Evolutionary conservation across 2,888 invertebrate genomes (phyloP).

Genomic region (Octodonta nipae): DNA sequence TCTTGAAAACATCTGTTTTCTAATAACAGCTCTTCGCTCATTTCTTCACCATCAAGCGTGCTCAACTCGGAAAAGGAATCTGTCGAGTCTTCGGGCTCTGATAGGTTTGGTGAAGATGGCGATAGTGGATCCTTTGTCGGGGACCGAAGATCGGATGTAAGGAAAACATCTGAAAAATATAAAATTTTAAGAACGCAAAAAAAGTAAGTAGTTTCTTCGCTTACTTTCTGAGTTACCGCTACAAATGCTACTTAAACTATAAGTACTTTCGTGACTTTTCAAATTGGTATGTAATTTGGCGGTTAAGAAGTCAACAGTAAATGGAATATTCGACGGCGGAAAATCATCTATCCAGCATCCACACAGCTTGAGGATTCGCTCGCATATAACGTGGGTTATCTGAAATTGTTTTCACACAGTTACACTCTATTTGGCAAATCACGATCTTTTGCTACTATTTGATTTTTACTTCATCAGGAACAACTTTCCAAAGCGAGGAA

Average conservation of each 20-base stretch:
- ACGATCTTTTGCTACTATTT: too few relatives aligned
- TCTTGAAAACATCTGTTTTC: constrained; percentile 44
- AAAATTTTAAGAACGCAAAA: neutral
- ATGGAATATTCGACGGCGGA: constrained; percentile 41
- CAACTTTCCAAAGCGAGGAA: too few relatives aligned
- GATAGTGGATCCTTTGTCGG: constrained; percentile 21
- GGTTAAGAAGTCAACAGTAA: constrained; percentile 44
- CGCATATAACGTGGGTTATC: constrained; percentile 67
- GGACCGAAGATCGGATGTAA: constrained; percentile 20
- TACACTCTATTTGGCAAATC: too few relatives aligned
- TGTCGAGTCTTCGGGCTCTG: constrained; percentile 25
- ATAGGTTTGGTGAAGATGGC: constrained; percentile 28
- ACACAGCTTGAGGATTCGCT: constrained; percentile 58
- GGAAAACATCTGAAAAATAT: constrained; percentile 17
- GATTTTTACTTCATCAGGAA: too few relatives aligned
- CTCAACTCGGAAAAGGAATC: constrained; percentile 26
- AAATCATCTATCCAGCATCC: constrained; percentile 49
- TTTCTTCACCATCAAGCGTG: constrained; percentile 36
- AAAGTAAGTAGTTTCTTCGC: constrained; percentile 5
- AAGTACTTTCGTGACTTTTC: constrained; percentile 27
- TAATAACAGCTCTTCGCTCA: constrained; percentile 35
- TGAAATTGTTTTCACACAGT: too few relatives aligned
- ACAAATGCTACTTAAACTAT: constrained; percentile 26
- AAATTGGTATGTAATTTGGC: constrained; percentile 24
- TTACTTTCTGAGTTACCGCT: constrained; percentile 27